phyloP scores from a whole-genome alignment of 1,140 invertebrate genomes.

The Aphelenchoides besseyi region DNA sequence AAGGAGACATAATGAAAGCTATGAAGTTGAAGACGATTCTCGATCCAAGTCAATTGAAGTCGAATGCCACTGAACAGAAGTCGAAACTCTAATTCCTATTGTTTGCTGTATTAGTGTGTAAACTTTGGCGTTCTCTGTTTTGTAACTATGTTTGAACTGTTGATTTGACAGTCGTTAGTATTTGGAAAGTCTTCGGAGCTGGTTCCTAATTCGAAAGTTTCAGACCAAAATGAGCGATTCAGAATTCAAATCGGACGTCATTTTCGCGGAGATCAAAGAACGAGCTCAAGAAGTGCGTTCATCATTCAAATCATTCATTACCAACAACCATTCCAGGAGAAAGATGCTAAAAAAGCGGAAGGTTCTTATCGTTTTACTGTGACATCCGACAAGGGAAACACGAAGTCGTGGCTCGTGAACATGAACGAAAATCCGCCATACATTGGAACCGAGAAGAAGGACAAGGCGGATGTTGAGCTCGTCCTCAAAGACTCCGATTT shows the following conservation, averaged over 20 bases:
- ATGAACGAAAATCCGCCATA: slow-evolving; percentile 50
- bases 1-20: slow-evolving; percentile 70
- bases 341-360: slow-evolving; percentile 77
- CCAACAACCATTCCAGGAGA: slow-evolving; percentile 79
- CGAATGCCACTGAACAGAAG: too few relatives aligned
- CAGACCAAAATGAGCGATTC: slow-evolving; percentile 10
- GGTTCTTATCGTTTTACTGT: slow-evolving; percentile 55
- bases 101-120: not conserved
- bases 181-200: not conserved
- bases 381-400: slow-evolving; percentile 36
- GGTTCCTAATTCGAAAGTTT: not conserved
- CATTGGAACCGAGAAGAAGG: slow-evolving; percentile 38
- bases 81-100: slow-evolving; percentile 22
- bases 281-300: slow-evolving; percentile 74
- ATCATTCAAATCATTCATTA: slow-evolving; percentile 60
- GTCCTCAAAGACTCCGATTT: slow-evolving; percentile 55
- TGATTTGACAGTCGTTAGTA: not conserved
- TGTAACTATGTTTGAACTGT: not conserved
- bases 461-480: slow-evolving; percentile 54
- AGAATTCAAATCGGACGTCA: slow-evolving; percentile 73
- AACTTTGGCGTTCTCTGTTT: not conserved
- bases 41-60: slow-evolving; percentile 59
- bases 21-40: slow-evolving; percentile 81
- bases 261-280: slow-evolving; percentile 76
- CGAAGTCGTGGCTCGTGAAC: slow-evolving; percentile 56